Conservation (phyloP, 35 echinoderm and acorn worm species). For the Heliocidaris tuberculata region DNA sequence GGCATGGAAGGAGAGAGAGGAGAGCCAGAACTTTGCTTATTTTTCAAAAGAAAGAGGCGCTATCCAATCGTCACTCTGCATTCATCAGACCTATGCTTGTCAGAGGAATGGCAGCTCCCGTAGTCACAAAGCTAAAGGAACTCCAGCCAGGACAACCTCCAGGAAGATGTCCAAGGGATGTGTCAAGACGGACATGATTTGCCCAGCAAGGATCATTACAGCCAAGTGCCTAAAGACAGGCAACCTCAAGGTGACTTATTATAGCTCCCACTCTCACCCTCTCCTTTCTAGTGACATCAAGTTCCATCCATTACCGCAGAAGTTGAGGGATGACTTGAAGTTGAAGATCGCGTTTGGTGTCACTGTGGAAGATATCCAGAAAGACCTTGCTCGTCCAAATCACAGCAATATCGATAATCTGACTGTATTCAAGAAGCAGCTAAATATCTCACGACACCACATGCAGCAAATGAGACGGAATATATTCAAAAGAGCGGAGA, state of each 20-base stretch:
- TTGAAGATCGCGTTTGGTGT: slow-evolving; percentile 37
- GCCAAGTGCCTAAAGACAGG: slow-evolving; percentile 35
- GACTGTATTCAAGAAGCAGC: slow-evolving; percentile 49
- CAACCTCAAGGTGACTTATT: slow-evolving; percentile 27
- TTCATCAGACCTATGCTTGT: slow-evolving; percentile 47
- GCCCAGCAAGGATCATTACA: slow-evolving; percentile 44
- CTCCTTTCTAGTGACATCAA: slow-evolving; percentile 36
- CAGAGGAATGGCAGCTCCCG: slow-evolving; percentile 46
- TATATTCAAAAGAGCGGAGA: slow-evolving; percentile 32
- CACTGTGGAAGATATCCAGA: neutral
- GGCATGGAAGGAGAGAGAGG: slow-evolving; percentile 44
- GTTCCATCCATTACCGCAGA: slow-evolving; percentile 41
- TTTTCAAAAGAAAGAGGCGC: slow-evolving; percentile 45
- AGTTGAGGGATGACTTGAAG: slow-evolving; percentile 31
- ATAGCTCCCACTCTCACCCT: slow-evolving; percentile 36
- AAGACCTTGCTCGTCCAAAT: slow-evolving; percentile 26
- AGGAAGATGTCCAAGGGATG: slow-evolving; percentile 21
- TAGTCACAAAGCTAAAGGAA: slow-evolving; percentile 46
- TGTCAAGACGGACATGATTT: slow-evolving; percentile 32
- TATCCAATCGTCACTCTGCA: slow-evolving; percentile 22
- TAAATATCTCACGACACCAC: slow-evolving; percentile 28
- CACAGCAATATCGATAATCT: slow-evolving; percentile 27
- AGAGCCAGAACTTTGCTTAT: slow-evolving; percentile 40
- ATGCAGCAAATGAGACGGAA: slow-evolving; percentile 42
- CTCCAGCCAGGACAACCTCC: slow-evolving; percentile 31